Conservation (phyloP, 2,888 invertebrate genomes). For the Hoplodrina ambigua region DNA sequence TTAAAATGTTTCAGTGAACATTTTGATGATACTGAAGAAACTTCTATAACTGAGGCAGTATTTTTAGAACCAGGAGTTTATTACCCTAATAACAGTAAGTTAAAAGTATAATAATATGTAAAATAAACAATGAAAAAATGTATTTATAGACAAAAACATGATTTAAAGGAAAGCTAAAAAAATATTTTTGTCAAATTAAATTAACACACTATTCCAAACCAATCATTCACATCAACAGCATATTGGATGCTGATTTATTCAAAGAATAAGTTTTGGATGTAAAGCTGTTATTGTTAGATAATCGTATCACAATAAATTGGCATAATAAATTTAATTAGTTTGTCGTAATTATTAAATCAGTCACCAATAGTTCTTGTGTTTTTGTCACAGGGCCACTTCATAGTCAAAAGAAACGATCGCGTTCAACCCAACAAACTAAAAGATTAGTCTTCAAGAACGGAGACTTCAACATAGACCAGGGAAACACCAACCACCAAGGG, state of each 20-base stretch:
- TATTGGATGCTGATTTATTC: too few relatives aligned
- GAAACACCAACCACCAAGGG: constrained; percentile 88
- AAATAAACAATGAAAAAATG: too few relatives aligned
- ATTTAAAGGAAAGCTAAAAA: too few relatives aligned
- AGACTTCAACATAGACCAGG: constrained; percentile 96
- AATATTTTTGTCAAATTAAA: too few relatives aligned
- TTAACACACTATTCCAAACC: too few relatives aligned
- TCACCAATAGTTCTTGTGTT: not conserved
- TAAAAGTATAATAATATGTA: not conserved
- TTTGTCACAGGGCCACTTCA: constrained; percentile 61
- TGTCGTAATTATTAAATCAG: not conserved
- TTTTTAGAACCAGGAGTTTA: constrained; percentile 79
- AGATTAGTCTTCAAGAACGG: constrained; percentile 96
- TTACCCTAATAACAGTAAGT: constrained; percentile 79
- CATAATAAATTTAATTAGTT: too few relatives aligned
- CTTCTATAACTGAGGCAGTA: constrained; percentile 47
- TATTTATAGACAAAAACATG: too few relatives aligned
- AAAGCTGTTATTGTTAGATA: too few relatives aligned
- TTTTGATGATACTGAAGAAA: constrained; percentile 43
- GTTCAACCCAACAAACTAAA: constrained; percentile 50
- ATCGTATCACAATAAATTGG: too few relatives aligned
- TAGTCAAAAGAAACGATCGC: constrained; percentile 53
- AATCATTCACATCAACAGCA: too few relatives aligned
- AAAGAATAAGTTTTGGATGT: too few relatives aligned
- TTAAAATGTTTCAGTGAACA: constrained; percentile 39